phyloP scores from a whole-genome alignment of 2,797 vertebrate species.

The Sorex maritimensis region DNA sequence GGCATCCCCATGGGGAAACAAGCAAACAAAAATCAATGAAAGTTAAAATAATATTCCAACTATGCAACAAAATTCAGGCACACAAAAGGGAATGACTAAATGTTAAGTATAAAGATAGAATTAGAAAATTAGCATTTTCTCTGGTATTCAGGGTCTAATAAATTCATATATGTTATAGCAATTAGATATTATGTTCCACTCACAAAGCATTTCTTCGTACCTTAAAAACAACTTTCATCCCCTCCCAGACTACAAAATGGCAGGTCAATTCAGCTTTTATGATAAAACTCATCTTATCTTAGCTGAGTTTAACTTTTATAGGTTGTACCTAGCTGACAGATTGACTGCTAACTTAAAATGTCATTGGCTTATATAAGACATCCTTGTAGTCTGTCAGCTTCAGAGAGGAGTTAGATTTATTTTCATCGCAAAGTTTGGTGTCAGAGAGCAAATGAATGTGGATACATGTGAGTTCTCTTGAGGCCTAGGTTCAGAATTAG shows the following conservation, averaged over 20 bases:
- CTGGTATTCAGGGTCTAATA: not conserved
- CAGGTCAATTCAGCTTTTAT: not conserved
- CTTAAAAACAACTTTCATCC: not conserved
- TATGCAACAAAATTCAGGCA: too few relatives aligned
- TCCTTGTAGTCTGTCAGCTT: not conserved
- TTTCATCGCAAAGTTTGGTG: not conserved
- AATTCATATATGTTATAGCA: not conserved
- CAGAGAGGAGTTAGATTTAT: not conserved
- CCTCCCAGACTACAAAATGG: not conserved
- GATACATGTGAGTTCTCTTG: not conserved
- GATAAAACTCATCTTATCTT: not conserved
- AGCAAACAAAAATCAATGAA: not conserved
- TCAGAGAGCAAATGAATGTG: not conserved
- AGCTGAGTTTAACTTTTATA: not conserved
- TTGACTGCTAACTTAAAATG: not conserved
- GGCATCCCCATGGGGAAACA: not conserved
- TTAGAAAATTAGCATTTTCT: not conserved
- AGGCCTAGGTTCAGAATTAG: not conserved
- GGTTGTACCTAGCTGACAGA: not conserved
- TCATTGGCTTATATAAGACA: not conserved
- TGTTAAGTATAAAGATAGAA: not conserved
- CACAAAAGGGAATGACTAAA: not conserved
- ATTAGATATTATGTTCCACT: not conserved
- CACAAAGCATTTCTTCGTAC: not conserved
- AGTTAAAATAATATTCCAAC: not conserved